Base-by-base conservation (phyloP, 1,140 invertebrate species). In the Pygmarrhopalites habei region DNA sequence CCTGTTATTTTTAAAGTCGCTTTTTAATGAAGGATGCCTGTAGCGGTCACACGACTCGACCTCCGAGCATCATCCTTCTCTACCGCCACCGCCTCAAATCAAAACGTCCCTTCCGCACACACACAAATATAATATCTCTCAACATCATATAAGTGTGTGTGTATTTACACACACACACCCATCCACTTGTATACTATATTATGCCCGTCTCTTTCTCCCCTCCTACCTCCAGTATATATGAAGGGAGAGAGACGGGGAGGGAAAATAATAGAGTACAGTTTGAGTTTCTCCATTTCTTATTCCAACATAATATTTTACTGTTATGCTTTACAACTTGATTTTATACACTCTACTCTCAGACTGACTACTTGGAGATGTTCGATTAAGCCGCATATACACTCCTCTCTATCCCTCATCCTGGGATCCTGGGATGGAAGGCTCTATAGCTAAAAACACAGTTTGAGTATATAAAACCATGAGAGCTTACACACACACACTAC, bases 1-100 rank as follows among this genome's bases (percentile, higher is more conserved):
- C 60, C 58, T 67, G 61, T 67, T 67, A 67, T 67, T 67, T 66
- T 67, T 67, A 67, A 67, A 67, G 51, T 67, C 58, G 65, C 46
- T 63, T 67, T 67, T 67, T 67, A 67, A 67, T 67, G 65, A 67
- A 67, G 51, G 46, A 58, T 59, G 65, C 65, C 56, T 53, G 25
- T 57, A 59, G 61, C 65, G 65, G 61, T 64, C 65, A 67, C 65
- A 64, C 58, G 60, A 55, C 61, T 67, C 56, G 46, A 59, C 57
- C 57, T 58, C 58, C 60, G 39, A 32, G 46, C 46, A 56, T 29
- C 28, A 56, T 56, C 28, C 53, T 53, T 53, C 53, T n/a, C n/a
- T n/a, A n/a, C n/a, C n/a, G n/a, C n/a, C n/a, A n/a, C n/a, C n/a
- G n/a, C 19, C 30, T 28, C 53, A 56, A 39, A 41, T 56, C 53